A percentile compares a stretch with the other conserved stretches of the same genome.
phyloP scores from a whole-genome alignment of 2,113 vertebrate species.

The Chloebia gouldiae region DNA sequence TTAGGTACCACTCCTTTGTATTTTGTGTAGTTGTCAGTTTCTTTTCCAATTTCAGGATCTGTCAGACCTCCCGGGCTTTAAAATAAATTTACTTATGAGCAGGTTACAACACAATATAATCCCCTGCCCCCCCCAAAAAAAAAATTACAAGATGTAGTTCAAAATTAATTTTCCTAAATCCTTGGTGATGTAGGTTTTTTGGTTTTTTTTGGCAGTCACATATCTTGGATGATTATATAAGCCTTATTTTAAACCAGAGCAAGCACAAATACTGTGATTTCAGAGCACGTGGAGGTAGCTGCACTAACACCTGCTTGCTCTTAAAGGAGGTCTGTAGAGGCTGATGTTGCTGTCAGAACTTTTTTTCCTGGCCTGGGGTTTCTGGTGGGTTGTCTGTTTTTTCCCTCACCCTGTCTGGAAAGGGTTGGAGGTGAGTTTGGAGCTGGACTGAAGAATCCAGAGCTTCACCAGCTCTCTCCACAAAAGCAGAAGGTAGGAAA shows the following conservation, averaged over 20 bases:
- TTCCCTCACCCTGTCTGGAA: neutral
- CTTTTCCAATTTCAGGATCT: neutral
- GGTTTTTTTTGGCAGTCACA: neutral
- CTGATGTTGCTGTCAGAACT: neutral
- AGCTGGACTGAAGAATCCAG: neutral
- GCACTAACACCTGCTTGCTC: neutral
- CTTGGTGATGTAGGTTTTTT: neutral
- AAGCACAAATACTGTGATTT: neutral
- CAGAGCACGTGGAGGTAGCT: neutral
- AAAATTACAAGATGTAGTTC: neutral
- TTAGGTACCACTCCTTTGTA: neutral
- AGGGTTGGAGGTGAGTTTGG: neutral
- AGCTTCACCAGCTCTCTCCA: neutral
- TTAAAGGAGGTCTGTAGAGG: neutral
- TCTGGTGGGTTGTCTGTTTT: neutral
- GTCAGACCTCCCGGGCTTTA: neutral
- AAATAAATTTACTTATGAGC: neutral
- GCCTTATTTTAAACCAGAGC: constrained; percentile 8
- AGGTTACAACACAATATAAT: neutral
- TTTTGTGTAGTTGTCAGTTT: neutral
- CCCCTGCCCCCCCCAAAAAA: fast-evolving
- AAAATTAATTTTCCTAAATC: neutral
- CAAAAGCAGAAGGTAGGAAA: neutral
- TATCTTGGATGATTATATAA: neutral
- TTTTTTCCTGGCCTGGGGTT: neutral